A percentile compares a stretch with the other conserved stretches of the same genome.
These are phyloP conservation scores for Cerceris ruficornis DNA, from an alignment of 2,888 invertebrate species.

Conservation along the genomic window DNA sequence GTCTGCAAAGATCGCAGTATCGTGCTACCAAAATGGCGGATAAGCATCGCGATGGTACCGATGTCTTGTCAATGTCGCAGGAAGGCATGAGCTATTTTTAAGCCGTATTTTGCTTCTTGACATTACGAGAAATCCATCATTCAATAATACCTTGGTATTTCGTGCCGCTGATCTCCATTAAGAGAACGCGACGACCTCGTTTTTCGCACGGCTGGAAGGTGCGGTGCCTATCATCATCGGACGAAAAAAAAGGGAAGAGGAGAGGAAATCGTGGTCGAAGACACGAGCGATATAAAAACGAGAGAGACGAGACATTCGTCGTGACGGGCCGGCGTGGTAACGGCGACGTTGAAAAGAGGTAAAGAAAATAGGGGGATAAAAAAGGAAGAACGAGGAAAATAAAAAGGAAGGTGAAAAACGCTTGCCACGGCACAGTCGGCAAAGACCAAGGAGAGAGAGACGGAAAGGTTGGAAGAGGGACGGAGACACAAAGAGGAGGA, in stretches of 20 bases:
- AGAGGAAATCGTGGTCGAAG: slow-evolving; percentile 12
- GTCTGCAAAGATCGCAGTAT: no score
- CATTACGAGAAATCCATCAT: no score
- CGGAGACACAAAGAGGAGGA: background rate
- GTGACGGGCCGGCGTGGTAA: slow-evolving; percentile 26
- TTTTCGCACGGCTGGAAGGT: slow-evolving; percentile 16
- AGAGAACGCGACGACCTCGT: slow-evolving; percentile 31
- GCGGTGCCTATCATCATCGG: background rate
- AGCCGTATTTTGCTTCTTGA: no score
- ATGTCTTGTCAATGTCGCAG: no score
- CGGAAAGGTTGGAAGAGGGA: background rate
- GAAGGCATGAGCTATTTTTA: no score
- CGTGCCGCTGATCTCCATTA: slow-evolving; percentile 18
- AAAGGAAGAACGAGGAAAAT: slow-evolving; percentile 35
- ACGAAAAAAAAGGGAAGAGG: background rate
- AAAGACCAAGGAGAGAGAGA: slow-evolving; percentile 18
- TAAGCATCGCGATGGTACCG: no score
- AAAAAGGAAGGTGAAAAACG: slow-evolving; percentile 53
- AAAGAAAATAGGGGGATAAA: slow-evolving; percentile 36
- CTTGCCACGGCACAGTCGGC: slow-evolving; percentile 44
- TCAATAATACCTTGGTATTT: background rate
- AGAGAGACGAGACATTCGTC: slow-evolving; percentile 40
- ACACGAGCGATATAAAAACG: slow-evolving; percentile 54
- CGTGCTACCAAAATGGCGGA: no score
- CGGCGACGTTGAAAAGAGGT: slow-evolving; percentile 16